Evolutionary conservation across 2,888 invertebrate species (phyloP), one percentile per base, ranked within the genome.

Genomic region (Brachylomia viminalis): DNA sequence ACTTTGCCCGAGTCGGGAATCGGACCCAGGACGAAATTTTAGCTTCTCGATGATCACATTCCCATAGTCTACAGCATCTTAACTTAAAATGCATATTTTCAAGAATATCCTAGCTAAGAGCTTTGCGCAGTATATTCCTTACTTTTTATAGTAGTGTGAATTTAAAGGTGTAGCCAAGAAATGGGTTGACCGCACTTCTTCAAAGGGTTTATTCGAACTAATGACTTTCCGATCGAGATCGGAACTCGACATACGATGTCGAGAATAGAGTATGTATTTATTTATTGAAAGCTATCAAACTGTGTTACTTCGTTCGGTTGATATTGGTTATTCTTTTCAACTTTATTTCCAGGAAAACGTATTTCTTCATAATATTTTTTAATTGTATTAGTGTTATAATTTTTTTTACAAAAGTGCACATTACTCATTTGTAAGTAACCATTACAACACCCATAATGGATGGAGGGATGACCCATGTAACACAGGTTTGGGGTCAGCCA

Each of bases 181-280:
- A 33, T 56, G 17, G 67, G 38, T 68, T 68, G 27, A 68, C 67
- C 82, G 17, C 56, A 82, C 54, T 56, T 27, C 42, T 62, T 58
- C 49, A 77, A 82, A 58, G 56, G 30, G 56, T 58, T 58, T 64
- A 33, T 58, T 13, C 30, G 52, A 77, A 68, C 56, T 64, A 82
- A 64, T 77, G 52, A 58, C 33, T 64, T 76, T 68, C 15, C n/a
- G 42, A 68, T 82, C 23, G 75, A 38, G 58, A 66, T 80, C 20
- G 58, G 30, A 68, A 64, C 4, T 56, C 11, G 56, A 56, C 15
- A 45, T 76, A n/a, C n/a, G n/a, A n/a, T 30, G 33, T 0, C 27
- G 45, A 33, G 68, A 68, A 64, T 79, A 1, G 27, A 20, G n/a
- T 59, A 65, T 77, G 56, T 67, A 74, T 67, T 73, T 59, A 66